Conservation (phyloP, 2,113 vertebrate species). For the Donacobius atricapilla region DNA sequence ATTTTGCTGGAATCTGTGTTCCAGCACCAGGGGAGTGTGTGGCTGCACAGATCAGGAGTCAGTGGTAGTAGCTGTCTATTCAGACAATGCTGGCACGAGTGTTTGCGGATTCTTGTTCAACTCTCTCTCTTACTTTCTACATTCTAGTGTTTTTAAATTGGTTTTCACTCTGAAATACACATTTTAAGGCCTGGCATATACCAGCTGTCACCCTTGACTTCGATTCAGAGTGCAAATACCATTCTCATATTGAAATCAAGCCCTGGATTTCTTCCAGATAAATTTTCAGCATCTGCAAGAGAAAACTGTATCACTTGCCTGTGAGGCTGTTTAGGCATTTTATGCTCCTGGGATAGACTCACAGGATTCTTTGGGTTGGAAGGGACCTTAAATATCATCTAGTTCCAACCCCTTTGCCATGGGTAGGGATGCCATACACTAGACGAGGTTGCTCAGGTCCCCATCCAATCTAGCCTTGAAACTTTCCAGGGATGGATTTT, state of each 20-base stretch:
- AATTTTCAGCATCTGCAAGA: background rate
- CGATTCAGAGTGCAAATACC: background rate
- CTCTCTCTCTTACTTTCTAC: background rate
- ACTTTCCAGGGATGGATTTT: background rate
- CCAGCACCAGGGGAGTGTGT: background rate
- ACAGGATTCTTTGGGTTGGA: background rate
- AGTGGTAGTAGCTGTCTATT: background rate
- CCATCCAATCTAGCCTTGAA: background rate
- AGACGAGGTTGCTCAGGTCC: background rate
- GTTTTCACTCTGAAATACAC: background rate
- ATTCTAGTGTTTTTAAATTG: background rate
- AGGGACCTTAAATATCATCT: background rate
- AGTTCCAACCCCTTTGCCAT: background rate
- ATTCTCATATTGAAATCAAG: background rate
- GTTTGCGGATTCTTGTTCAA: background rate
- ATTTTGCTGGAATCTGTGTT: background rate
- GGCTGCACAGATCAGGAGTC: background rate
- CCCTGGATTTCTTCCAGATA: background rate
- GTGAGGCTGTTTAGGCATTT: background rate
- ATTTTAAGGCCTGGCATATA: background rate
- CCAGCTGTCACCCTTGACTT: background rate
- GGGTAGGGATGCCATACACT: background rate
- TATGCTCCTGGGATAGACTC: background rate
- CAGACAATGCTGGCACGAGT: background rate
- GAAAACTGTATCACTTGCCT: background rate